These are phyloP conservation scores for Pomacea maculata DNA, from an alignment of 1,140 invertebrate genomes.

Conservation along the genomic window DNA sequence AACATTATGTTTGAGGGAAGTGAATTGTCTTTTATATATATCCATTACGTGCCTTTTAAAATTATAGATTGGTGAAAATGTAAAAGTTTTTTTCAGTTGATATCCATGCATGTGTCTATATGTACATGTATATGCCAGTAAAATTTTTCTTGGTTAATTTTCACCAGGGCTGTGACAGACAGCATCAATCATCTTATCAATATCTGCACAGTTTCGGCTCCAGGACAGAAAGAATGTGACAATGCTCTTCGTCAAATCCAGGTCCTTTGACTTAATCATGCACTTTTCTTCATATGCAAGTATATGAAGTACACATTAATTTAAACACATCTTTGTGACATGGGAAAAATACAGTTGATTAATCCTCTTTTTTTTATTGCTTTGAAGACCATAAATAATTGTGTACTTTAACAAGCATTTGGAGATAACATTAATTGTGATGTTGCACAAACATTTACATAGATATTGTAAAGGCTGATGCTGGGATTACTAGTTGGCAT, in stretches of 20 bases:
- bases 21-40: neutral
- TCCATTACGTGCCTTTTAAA: neutral
- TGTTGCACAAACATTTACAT: too few relatives aligned
- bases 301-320: too few relatives aligned
- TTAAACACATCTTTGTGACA: too few relatives aligned
- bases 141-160: too few relatives aligned
- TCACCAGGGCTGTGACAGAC: conserved; percentile 78
- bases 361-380: too few relatives aligned
- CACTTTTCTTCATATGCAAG: neutral
- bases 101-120: neutral
- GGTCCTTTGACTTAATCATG: conserved; percentile 61
- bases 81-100: neutral
- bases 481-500: too few relatives aligned
- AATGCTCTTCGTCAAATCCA: conserved; percentile 94
- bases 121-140: neutral
- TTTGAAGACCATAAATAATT: too few relatives aligned
- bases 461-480: too few relatives aligned
- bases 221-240: conserved; percentile 94
- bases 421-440: too few relatives aligned
- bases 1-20: neutral
- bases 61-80: neutral
- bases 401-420: too few relatives aligned
- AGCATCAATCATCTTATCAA: conserved; percentile 91
- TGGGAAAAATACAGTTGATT: neutral
- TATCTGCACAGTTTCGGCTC: conserved; percentile 83